Evolutionary conservation across 2,888 invertebrate genomes (phyloP).

Genomic region (Drosophila nr. medialis): DNA sequence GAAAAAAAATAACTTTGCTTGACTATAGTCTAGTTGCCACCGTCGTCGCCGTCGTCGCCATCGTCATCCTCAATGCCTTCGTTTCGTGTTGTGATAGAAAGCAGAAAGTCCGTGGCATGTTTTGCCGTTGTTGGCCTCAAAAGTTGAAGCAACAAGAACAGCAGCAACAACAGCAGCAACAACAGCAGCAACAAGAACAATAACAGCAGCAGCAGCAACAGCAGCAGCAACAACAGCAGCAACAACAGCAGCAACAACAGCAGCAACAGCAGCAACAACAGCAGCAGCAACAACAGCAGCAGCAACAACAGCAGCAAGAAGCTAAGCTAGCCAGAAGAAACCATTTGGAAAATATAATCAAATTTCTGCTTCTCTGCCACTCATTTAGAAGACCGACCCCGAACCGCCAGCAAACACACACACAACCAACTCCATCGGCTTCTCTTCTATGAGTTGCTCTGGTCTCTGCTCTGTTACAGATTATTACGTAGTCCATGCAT

Average conservation of each 20-base stretch:
- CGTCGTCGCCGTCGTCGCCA: constrained; percentile 23
- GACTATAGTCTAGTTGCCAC: constrained; percentile 50
- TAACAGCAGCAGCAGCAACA: too few species aligned
- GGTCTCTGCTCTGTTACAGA: constrained; percentile 25
- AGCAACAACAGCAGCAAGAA: constrained; percentile 4
- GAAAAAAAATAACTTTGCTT: too few species aligned
- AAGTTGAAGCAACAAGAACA: constrained; percentile 41
- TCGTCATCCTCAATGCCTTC: constrained; percentile 43
- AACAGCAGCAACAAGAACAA: too few species aligned
- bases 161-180: too few species aligned
- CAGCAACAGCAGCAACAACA: constrained; percentile 27
- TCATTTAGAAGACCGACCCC: neutral
- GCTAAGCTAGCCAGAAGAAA: constrained; percentile 35
- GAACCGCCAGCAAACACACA: neutral
- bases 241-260: constrained; percentile 30
- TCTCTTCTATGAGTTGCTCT: neutral
- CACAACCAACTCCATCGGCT: neutral
- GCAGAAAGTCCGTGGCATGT: constrained; percentile 65
- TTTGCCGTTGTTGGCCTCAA: constrained; percentile 57
- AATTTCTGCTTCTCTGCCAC: constrained; percentile 40
- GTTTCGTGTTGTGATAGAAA: constrained; percentile 53
- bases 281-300: constrained; percentile 26
- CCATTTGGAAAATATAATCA: constrained; percentile 69
- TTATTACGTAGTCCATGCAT: constrained; percentile 53
- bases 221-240: too few species aligned